These are phyloP conservation scores for Hystrix cristata DNA, from an alignment of 2,113 vertebrate genomes.

Conservation along the genomic window DNA sequence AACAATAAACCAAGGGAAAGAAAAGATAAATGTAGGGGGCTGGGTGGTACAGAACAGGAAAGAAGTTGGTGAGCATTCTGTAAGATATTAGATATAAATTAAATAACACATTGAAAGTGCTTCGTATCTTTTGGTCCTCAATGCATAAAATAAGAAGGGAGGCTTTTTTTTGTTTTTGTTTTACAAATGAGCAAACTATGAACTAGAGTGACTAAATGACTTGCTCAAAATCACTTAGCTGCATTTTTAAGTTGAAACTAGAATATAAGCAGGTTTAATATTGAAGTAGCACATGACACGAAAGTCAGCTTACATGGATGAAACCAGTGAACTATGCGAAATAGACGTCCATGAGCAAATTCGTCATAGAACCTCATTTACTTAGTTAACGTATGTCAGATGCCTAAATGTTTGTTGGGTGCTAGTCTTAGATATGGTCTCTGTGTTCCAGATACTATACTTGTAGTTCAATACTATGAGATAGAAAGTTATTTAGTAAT, in stretches of 20 bases:
- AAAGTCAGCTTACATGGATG: conserved; percentile 4
- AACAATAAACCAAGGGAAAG: conserved; percentile 22
- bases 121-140: background rate
- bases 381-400: background rate
- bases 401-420: background rate
- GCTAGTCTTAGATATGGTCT: conserved; percentile 2
- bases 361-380: conserved; percentile 7
- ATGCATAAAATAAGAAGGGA: background rate
- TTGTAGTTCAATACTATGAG: background rate
- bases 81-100: conserved; percentile 18
- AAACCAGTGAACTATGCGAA: conserved; percentile 1
- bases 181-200: conserved; percentile 18
- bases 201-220: background rate
- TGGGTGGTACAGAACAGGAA: background rate
- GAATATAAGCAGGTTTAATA: background rate
- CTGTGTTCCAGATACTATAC: background rate
- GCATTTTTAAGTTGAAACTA: conserved; percentile 38
- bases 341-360: background rate
- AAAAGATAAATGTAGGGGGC: background rate
- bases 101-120: background rate
- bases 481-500: background rate
- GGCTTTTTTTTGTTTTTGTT: conserved; percentile 30
- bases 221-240: conserved; percentile 50
- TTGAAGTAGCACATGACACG: background rate
- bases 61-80: background rate